Evolutionary conservation across 2,888 invertebrate species (phyloP), one percentile per base, ranked within the genome.

Genomic region (Amblyjoppa fuscipennis): DNA sequence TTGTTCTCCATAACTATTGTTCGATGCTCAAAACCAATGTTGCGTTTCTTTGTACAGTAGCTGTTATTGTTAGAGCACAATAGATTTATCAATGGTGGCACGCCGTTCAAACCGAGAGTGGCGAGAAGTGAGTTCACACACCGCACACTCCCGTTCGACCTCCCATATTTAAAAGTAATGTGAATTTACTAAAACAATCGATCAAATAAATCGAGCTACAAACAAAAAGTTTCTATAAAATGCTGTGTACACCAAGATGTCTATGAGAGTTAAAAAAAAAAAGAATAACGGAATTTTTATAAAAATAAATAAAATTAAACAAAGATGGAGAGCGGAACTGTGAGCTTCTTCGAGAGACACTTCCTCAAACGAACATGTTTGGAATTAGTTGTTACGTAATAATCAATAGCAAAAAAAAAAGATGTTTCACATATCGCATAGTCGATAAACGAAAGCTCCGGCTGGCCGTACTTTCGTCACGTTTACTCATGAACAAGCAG

Each of bases 1-100:
- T 64, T 34, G 64, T 34, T 88, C 79, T 82, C 81, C 80, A 73
- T 88, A 20, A 68, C 87, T 84, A 81, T 71, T 78, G 82, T 80
- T 85, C 84, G 81, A 75, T 71, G 70, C 83, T 68, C 73, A 76
- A 73, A 76, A 51, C 77, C 28, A 81, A 68, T 49, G 45, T 69
- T 64, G 77, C 28, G 31, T 68, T 76, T 9, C 45, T 76, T 64
- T 25, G 34, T 66, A 34, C 51, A 13, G 16, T 51, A 66, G 41
- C 51, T n/a, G 28, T 51, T 25, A 31, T 66, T 66, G 16, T 41
- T 9, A 51, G 11, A 76, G 51, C 51, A 64, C 4, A 76, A 66
- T 51, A 7, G 6, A 75, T 61, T n/a, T 41, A 61, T 31, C 70
- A 59, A 28, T 59, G 59, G 28, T 28, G 59, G 25, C 59, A 13